Conservation (phyloP, 2,888 invertebrate genomes). For the Desoria tigrina region DNA sequence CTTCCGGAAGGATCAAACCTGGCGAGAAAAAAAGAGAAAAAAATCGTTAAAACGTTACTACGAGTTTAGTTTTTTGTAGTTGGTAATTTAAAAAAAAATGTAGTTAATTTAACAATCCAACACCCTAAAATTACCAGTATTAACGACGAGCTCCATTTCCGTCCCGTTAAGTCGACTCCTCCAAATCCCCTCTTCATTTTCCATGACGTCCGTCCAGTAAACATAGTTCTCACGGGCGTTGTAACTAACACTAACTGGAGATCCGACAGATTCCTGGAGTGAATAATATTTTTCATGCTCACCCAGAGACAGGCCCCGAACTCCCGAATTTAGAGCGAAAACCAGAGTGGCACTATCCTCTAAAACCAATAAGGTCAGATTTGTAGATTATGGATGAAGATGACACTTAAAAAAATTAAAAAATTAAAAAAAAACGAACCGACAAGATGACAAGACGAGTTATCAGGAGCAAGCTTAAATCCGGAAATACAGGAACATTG, state of each 20-base stretch:
- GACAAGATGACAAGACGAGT: constrained; percentile 27
- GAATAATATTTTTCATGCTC: neutral
- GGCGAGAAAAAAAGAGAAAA: constrained; percentile 2
- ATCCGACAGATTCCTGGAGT: constrained; percentile 59
- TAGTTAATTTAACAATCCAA: neutral
- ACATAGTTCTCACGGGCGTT: constrained; percentile 65
- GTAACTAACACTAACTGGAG: constrained; percentile 69
- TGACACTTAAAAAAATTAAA: no score
- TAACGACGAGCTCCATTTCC: constrained; percentile 26
- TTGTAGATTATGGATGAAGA: neutral
- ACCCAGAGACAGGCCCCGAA: constrained; percentile 1
- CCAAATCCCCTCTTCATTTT: constrained; percentile 71
- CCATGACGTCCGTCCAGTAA: constrained; percentile 76
- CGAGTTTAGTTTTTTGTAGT: neutral
- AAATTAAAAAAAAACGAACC: no score
- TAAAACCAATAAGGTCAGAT: neutral
- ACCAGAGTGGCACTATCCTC: neutral
- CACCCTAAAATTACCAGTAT: constrained; percentile 40
- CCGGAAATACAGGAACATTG: constrained; percentile 39
- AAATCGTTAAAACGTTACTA: neutral
- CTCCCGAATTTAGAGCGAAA: neutral
- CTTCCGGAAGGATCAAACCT: constrained; percentile 73
- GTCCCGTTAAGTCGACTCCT: constrained; percentile 65
- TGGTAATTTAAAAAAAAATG: neutral
- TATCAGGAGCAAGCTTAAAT: constrained; percentile 28